phyloP scores from a whole-genome alignment of 2,888 invertebrate species.

The Habroteleia sp. region DNA sequence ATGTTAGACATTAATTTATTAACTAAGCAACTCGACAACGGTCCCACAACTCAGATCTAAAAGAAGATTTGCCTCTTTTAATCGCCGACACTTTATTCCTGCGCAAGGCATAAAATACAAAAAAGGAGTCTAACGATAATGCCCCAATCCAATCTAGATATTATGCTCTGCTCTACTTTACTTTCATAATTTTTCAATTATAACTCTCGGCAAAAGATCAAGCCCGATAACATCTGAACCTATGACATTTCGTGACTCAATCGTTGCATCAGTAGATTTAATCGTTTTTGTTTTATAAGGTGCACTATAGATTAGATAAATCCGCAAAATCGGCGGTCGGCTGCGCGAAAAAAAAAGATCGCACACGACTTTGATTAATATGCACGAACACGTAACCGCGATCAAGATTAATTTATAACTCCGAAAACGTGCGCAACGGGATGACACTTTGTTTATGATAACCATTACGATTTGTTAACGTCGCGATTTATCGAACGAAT shows the following conservation, averaged over 20 bases:
- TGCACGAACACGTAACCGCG: conserved; percentile 23
- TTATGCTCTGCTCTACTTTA: conserved; percentile 40
- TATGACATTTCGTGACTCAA: conserved; percentile 56
- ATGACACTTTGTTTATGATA: conserved; percentile 23
- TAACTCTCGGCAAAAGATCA: conserved; percentile 46
- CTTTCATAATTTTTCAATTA: conserved; percentile 59
- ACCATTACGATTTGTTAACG: conserved; percentile 1
- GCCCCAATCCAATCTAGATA: conserved; percentile 37
- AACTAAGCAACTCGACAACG: conserved; percentile 5
- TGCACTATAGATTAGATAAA: conserved; percentile 38
- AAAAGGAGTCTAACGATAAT: conserved; percentile 21
- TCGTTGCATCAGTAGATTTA: conserved; percentile 50
- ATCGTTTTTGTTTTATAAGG: conserved; percentile 42
- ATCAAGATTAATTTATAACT: conserved; percentile 17
- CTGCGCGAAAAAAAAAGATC: conserved; percentile 14
- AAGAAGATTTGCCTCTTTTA: conserved; percentile 24
- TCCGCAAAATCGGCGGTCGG: conserved; percentile 6
- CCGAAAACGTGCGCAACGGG: conserved; percentile 11
- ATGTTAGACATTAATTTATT: too few species aligned
- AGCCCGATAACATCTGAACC: conserved; percentile 47
- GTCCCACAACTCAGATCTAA: conserved; percentile 23
- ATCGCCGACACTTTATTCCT: conserved; percentile 29
- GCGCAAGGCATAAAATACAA: background rate
- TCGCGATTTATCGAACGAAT: conserved; percentile 1
- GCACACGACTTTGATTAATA: conserved; percentile 37